Evolutionary conservation across 1,140 invertebrate species (phyloP), one percentile per base, ranked within the genome.

Genomic region (Anastrepha obliqua): DNA sequence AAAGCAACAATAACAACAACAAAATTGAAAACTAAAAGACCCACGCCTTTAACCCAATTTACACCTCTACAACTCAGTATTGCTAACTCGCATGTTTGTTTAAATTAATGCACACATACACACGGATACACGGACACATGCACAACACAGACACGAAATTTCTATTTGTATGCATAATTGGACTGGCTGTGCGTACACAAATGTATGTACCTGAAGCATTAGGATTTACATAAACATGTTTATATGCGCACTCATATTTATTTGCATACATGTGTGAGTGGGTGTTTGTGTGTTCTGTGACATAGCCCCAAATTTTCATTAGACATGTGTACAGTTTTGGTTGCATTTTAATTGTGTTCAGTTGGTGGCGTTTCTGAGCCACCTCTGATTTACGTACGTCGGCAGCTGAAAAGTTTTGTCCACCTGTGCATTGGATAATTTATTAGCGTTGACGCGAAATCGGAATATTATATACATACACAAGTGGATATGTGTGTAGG

Each of bases 251-350:
- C 42, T 62, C 67, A 74, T 74, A 74, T 74, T 44, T 17, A 44
- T 42, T 62, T 47, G 17, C 67, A 47, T 44, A 42, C n/a, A 2
- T n/a, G 17, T 78, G 3, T 47, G 4, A 8, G 17, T 78, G 7
- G 0, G 1, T 55, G 17, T 44, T 29, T 74, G 42, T 74, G 8
- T 47, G 13, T 74, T 42, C 11, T 13, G 17, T 74, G n/a, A n/a
- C 74, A 29, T 55, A 81, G 20, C 44, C 47, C 44, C 15, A 81
- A 81, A 58, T 44, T 81, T 51, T 55, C 47, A 81, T 55, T 55
- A 81, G 47, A 81, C 55, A 81, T 81, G 47, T 74, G 70, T n/a
- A 81, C 67, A 74, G 67, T 81, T 58, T 55, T 51, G 44, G 47
- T 55, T 81, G 74, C 47, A 81, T 81, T 81, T 55, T 55, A 81